A percentile compares a stretch with the other conserved stretches of the same genome.
Conservation (phyloP, 2,888 invertebrate genomes). For the Drosophila hamatofila region DNA sequence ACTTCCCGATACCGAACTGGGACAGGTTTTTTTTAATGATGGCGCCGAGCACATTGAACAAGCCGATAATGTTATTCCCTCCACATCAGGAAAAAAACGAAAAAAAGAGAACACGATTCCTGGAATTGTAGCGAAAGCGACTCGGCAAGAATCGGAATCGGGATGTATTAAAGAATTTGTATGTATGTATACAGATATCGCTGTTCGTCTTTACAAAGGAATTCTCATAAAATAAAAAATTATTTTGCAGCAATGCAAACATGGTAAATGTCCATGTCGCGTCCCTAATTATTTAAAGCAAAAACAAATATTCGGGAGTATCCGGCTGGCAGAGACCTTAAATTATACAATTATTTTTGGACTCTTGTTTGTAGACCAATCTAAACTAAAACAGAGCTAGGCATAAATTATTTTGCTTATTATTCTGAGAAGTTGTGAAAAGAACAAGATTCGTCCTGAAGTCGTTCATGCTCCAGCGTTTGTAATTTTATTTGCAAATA, state of each 20-base stretch:
- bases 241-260: slow-evolving; percentile 50
- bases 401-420: neutral
- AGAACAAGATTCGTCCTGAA: too few species aligned
- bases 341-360: neutral
- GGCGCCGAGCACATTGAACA: slow-evolving; percentile 77
- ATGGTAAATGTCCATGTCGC: slow-evolving; percentile 18
- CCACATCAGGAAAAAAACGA: slow-evolving; percentile 55
- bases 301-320: neutral
- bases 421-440: too few species aligned
- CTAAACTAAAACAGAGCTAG: neutral
- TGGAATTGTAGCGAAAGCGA: slow-evolving; percentile 66
- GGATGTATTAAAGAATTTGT: slow-evolving; percentile 23
- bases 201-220: slow-evolving; percentile 4
- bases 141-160: slow-evolving; percentile 10
- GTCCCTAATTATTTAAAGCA: slow-evolving; percentile 5
- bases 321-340: neutral
- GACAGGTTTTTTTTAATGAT: slow-evolving; percentile 74
- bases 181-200: slow-evolving; percentile 2
- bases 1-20: slow-evolving; percentile 54
- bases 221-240: slow-evolving; percentile 45
- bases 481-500: too few species aligned
- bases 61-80: slow-evolving; percentile 75
- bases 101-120: slow-evolving; percentile 62
- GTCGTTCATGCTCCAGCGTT: too few species aligned
- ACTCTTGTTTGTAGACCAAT: neutral